Percentiles rank a stretch among this genome's conserved stretches.
Evolutionary conservation across 1,140 invertebrate genomes (phyloP).

Genomic region (Nymphalis io): DNA sequence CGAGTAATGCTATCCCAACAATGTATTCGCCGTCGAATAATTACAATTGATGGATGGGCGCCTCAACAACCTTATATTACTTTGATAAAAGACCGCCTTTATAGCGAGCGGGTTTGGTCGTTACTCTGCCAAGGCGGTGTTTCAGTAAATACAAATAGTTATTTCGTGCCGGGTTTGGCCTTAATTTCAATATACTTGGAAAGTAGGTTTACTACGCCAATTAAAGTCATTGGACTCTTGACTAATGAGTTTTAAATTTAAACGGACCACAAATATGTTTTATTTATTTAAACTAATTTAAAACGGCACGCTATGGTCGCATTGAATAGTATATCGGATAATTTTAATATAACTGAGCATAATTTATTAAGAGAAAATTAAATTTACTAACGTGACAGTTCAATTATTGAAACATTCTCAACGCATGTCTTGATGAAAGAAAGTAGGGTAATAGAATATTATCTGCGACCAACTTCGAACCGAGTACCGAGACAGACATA

Average conservation of each 20-base stretch:
- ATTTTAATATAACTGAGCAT: slow-evolving; percentile 10
- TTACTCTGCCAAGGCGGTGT: slow-evolving; percentile 41
- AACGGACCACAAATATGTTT: slow-evolving; percentile 22
- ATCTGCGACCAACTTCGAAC: slow-evolving; percentile 16
- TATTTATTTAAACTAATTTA: slow-evolving; percentile 36
- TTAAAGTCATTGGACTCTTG: slow-evolving; percentile 37
- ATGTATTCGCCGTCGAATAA: slow-evolving; percentile 31
- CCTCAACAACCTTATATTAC: slow-evolving; percentile 38
- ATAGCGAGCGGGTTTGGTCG: slow-evolving; percentile 33
- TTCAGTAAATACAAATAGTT: slow-evolving; percentile 43
- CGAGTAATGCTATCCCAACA: slow-evolving; percentile 27
- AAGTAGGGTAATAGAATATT: slow-evolving; percentile 24
- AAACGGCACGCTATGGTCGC: slow-evolving; percentile 20
- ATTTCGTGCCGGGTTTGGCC: slow-evolving; percentile 35
- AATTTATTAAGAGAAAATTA: slow-evolving; percentile 25
- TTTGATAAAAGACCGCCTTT: slow-evolving; percentile 41
- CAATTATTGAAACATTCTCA: slow-evolving; percentile 17
- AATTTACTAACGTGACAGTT: slow-evolving; percentile 11
- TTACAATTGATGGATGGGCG: slow-evolving; percentile 42
- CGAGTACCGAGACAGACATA: not conserved
- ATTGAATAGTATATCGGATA: slow-evolving; percentile 8
- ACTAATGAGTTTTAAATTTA: slow-evolving; percentile 38
- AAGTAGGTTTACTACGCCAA: slow-evolving; percentile 38
- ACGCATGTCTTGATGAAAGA: slow-evolving; percentile 14
- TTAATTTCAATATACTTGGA: slow-evolving; percentile 34